These are phyloP conservation scores for Heliconius ethilla DNA, from an alignment of 2,888 invertebrate species.

Conservation along the genomic window DNA sequence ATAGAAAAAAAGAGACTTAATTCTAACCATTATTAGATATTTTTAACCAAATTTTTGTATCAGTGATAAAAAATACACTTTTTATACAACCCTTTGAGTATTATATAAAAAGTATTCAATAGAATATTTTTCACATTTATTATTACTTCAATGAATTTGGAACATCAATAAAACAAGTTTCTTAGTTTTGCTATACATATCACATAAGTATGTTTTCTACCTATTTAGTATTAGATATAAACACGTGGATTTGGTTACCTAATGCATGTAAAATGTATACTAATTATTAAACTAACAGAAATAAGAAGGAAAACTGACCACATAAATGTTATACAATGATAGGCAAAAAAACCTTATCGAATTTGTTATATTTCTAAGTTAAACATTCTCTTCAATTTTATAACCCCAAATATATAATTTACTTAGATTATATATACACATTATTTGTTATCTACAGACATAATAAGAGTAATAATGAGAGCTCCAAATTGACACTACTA, in stretches of 20 bases:
- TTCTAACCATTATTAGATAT: not conserved
- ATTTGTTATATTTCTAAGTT: not conserved
- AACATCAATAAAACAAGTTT: not conserved
- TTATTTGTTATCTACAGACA: not conserved
- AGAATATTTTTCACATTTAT: not conserved
- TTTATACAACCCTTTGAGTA: too few species aligned
- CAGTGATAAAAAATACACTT: not conserved
- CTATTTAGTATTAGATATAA: not conserved
- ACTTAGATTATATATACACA: not conserved
- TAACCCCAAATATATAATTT: not conserved
- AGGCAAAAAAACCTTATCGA: slow-evolving; percentile 1
- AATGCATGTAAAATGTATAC: not conserved
- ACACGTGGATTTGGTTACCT: not conserved
- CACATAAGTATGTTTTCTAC: not conserved
- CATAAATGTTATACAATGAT: slow-evolving; percentile 1
- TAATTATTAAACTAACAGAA: not conserved
- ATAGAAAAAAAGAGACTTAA: not conserved
- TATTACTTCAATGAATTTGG: not conserved
- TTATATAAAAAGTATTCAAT: too few species aligned
- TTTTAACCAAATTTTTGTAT: not conserved
- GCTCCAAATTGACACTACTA: not conserved
- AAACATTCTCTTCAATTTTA: not conserved
- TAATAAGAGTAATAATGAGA: not conserved
- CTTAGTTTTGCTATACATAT: not conserved
- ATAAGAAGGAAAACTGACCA: not conserved